Evolutionary conservation across 1,140 invertebrate species (phyloP).

Genomic region (Aphaenogaster ashmeadi): DNA sequence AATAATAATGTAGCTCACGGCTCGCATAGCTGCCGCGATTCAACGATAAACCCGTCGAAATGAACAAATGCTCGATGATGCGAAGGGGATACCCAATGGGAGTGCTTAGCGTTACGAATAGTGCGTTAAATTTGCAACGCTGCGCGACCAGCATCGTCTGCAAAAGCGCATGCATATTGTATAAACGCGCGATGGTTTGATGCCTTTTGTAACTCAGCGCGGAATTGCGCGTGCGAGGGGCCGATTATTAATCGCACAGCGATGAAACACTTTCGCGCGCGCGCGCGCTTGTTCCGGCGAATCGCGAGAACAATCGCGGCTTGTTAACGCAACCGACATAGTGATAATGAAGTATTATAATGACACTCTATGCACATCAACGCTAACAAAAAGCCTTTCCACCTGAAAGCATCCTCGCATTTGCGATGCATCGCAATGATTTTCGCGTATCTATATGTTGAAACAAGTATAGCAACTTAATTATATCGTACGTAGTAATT

Average conservation of each 20-base stretch:
- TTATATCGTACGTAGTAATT: slow-evolving; percentile 10
- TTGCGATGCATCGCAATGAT: slow-evolving; percentile 25
- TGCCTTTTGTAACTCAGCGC: slow-evolving; percentile 48
- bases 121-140: slow-evolving; percentile 59
- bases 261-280: slow-evolving; percentile 31
- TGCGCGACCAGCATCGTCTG: slow-evolving; percentile 24
- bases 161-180: slow-evolving; percentile 55
- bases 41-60: slow-evolving; percentile 46
- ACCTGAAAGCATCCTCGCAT: slow-evolving; percentile 28
- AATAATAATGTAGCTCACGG: slow-evolving; percentile 47
- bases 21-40: background rate
- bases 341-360: slow-evolving; percentile 63
- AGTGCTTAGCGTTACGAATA: slow-evolving; percentile 59
- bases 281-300: slow-evolving; percentile 22
- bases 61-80: slow-evolving; percentile 57
- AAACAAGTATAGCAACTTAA: slow-evolving; percentile 26
- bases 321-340: slow-evolving; percentile 59
- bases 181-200: slow-evolving; percentile 59
- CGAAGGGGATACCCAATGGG: slow-evolving; percentile 57
- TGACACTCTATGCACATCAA: slow-evolving; percentile 28
- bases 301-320: slow-evolving; percentile 60
- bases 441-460: background rate
- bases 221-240: slow-evolving; percentile 36
- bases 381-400: slow-evolving; percentile 28
- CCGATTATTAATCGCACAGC: slow-evolving; percentile 34